These are phyloP conservation scores for Tapera naevia DNA, from an alignment of 2,797 vertebrate genomes.

Conservation along the genomic window DNA sequence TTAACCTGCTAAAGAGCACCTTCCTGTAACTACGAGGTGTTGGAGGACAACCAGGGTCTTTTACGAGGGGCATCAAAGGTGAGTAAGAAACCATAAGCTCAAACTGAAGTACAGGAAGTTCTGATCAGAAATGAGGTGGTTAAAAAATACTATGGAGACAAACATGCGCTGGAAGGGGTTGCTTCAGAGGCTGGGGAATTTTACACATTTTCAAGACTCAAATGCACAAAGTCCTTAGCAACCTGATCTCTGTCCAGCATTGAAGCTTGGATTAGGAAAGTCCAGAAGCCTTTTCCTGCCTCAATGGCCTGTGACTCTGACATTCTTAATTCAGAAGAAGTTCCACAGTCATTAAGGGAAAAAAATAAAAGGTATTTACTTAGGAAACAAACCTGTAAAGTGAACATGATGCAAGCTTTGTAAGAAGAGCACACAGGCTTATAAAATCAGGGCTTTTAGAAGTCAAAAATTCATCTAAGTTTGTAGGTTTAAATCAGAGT, in stretches of 20 bases:
- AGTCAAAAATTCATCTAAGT: not conserved
- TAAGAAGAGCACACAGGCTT: not conserved
- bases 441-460: not conserved
- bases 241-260: not conserved
- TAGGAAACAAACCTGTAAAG: not conserved
- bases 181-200: not conserved
- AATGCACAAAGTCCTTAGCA: not conserved
- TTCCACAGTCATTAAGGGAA: not conserved
- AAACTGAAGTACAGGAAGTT: not conserved
- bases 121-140: not conserved
- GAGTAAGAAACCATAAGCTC: not conserved
- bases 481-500: not conserved
- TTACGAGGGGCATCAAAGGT: not conserved
- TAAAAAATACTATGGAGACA: not conserved
- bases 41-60: rapidly evolving
- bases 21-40: not conserved
- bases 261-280: not conserved
- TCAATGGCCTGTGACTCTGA: not conserved
- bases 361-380: not conserved
- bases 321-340: not conserved
- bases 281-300: not conserved
- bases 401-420: not conserved
- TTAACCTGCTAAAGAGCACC: not conserved
- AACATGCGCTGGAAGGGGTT: not conserved
- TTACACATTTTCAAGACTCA: not conserved